A percentile compares a stretch with the other conserved stretches of the same genome.
phyloP scores from a whole-genome alignment of 1,140 invertebrate species.

The Drosophila subpulchrella region DNA sequence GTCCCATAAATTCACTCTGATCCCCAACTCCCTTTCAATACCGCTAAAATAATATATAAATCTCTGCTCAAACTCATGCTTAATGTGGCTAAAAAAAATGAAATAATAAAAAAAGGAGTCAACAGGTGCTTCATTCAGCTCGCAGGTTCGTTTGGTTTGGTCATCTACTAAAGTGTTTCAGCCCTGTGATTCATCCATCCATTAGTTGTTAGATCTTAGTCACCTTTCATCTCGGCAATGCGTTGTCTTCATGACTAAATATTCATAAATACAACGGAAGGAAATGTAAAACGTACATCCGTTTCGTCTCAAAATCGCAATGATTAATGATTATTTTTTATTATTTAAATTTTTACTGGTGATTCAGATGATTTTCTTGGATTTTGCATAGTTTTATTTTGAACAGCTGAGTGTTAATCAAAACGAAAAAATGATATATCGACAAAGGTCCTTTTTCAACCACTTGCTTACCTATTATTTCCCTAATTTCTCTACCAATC shows the following conservation, averaged over 20 bases:
- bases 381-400: too few relatives aligned
- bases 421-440: too few relatives aligned
- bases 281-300: background rate
- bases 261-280: background rate
- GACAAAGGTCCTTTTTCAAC: too few relatives aligned
- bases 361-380: constrained; percentile 1
- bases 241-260: background rate
- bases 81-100: constrained; percentile 12
- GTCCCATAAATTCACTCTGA: constrained; percentile 13
- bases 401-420: too few relatives aligned
- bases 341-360: background rate
- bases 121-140: constrained; percentile 74
- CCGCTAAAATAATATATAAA: constrained; percentile 43
- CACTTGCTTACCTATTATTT: background rate
- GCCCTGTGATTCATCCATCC: constrained; percentile 38
- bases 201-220: constrained; percentile 5
- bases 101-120: constrained; percentile 40
- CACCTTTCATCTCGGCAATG: background rate
- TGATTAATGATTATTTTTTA: background rate
- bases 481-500: background rate
- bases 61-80: constrained; percentile 41
- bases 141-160: constrained; percentile 59
- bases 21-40: background rate
- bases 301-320: background rate
- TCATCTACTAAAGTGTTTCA: constrained; percentile 1